A percentile compares a stretch with the other conserved stretches of the same genome.
These are phyloP conservation scores for Plagodis pulveraria DNA, from an alignment of 2,888 invertebrate species.

Conservation along the genomic window DNA sequence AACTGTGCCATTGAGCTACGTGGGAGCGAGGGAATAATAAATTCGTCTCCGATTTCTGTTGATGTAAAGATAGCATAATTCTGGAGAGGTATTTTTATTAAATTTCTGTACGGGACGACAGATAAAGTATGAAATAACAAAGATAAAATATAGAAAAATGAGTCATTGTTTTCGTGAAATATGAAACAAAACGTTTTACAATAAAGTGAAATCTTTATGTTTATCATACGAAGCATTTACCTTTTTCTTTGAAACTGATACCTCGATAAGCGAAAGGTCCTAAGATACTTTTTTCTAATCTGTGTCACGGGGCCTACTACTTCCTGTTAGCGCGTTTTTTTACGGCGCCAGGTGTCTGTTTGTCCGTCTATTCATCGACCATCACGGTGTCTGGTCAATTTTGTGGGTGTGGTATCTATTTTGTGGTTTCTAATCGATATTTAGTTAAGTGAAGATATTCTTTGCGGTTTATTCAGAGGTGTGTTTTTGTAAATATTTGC, in stretches of 20 bases:
- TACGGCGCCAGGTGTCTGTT: slow-evolving; percentile 41
- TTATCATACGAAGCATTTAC: too few relatives aligned
- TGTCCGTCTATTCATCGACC: background rate
- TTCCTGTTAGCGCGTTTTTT: slow-evolving; percentile 36
- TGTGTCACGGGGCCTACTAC: slow-evolving; percentile 14
- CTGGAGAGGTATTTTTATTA: background rate
- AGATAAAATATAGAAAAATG: background rate
- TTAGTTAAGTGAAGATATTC: slow-evolving; percentile 21
- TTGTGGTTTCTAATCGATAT: slow-evolving; percentile 24
- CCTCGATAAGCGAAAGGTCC: background rate
- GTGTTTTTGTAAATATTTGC: slow-evolving; percentile 24
- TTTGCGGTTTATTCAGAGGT: slow-evolving; percentile 5
- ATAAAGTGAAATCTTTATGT: too few relatives aligned
- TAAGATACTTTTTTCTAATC: slow-evolving; percentile 4
- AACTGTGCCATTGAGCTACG: slow-evolving; percentile 21
- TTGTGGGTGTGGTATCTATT: slow-evolving; percentile 13
- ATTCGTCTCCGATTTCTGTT: slow-evolving; percentile 5
- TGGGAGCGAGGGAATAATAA: slow-evolving; percentile 11
- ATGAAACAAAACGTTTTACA: too few relatives aligned
- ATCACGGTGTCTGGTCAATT: slow-evolving; percentile 14
- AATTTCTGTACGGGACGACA: background rate
- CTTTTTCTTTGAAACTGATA: too few relatives aligned
- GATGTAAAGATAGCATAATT: background rate
- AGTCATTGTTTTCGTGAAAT: background rate
- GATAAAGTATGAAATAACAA: background rate